Percentiles rank a stretch among this genome's conserved stretches.
phyloP scores from a whole-genome alignment of 2,888 invertebrate species.

The Epinotia bilunana region DNA sequence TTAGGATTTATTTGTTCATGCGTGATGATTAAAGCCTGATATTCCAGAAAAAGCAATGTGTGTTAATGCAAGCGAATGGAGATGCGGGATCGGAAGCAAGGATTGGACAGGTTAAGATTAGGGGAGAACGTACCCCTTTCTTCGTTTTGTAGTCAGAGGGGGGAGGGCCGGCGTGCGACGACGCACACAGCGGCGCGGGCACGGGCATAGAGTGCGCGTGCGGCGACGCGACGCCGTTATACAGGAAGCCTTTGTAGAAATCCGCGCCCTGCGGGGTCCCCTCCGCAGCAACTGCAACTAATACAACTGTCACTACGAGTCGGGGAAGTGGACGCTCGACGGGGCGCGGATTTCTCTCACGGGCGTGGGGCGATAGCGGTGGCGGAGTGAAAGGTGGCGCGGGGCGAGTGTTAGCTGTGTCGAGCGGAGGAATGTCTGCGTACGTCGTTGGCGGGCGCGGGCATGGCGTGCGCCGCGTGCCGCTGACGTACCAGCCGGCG shows the following conservation, averaged over 20 bases:
- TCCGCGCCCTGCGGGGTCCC: conserved; percentile 92
- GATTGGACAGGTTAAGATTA: conserved; percentile 46
- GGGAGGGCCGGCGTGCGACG: conserved; percentile 59
- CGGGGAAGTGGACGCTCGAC: conserved; percentile 63
- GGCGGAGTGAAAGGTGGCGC: conserved; percentile 52
- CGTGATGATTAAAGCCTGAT: conserved; percentile 35
- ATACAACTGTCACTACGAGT: conserved; percentile 66
- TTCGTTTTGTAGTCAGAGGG: conserved; percentile 81
- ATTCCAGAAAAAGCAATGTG: conserved; percentile 19
- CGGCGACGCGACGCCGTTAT: conserved; percentile 85
- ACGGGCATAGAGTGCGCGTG: conserved; percentile 59
- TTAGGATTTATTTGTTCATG: conserved; percentile 12
- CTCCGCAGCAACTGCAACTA: conserved; percentile 92
- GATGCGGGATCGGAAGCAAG: conserved; percentile 46
- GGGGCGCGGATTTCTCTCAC: conserved; percentile 72
- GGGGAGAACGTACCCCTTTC: conserved; percentile 80
- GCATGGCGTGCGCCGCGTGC: conserved; percentile 73
- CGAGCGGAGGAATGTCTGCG: conserved; percentile 64
- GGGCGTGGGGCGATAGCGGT: conserved; percentile 51
- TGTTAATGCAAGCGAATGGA: conserved; percentile 40
- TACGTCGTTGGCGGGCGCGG: conserved; percentile 72
- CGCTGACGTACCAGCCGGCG: conserved; percentile 96
- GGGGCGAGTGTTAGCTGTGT: conserved; percentile 50
- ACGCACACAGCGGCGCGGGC: conserved; percentile 48
- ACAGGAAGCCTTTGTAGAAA: conserved; percentile 94